These are phyloP conservation scores for Vulpes vulpes DNA, from an alignment of 2,113 vertebrate genomes.

Conservation along the genomic window DNA sequence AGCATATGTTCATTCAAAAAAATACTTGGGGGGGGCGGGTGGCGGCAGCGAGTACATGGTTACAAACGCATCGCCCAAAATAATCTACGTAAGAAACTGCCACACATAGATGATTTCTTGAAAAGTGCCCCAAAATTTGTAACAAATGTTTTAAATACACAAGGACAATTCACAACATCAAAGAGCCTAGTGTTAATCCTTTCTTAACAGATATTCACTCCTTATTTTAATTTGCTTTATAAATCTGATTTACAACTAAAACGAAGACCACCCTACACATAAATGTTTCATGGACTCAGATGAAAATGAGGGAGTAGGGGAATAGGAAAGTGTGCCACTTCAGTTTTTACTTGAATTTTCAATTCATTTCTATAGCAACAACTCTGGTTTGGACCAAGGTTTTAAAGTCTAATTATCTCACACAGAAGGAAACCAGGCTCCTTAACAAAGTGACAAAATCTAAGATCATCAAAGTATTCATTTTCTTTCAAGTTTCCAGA, in stretches of 20 bases:
- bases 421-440: neutral
- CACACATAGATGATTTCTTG: neutral
- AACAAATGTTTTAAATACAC: neutral
- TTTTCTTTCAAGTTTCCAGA: slow-evolving; percentile 19
- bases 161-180: neutral
- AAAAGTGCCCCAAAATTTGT: neutral
- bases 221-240: slow-evolving; percentile 44
- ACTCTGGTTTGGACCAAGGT: neutral
- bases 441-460: neutral
- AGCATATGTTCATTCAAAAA: slow-evolving; percentile 12
- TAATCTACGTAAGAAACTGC: neutral
- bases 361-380: neutral
- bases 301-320: neutral
- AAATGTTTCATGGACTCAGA: neutral
- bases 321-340: neutral
- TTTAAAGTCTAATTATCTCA: neutral
- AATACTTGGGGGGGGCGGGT: neutral
- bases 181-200: neutral
- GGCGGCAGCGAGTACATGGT: neutral
- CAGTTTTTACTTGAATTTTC: neutral
- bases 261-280: neutral
- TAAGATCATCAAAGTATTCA: neutral
- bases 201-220: neutral
- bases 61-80: neutral
- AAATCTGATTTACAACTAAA: slow-evolving; percentile 3